A percentile compares a stretch with the other conserved stretches of the same genome.
These are phyloP conservation scores for Crepidodera aurea DNA, from an alignment of 2,888 invertebrate genomes.

Conservation along the genomic window DNA sequence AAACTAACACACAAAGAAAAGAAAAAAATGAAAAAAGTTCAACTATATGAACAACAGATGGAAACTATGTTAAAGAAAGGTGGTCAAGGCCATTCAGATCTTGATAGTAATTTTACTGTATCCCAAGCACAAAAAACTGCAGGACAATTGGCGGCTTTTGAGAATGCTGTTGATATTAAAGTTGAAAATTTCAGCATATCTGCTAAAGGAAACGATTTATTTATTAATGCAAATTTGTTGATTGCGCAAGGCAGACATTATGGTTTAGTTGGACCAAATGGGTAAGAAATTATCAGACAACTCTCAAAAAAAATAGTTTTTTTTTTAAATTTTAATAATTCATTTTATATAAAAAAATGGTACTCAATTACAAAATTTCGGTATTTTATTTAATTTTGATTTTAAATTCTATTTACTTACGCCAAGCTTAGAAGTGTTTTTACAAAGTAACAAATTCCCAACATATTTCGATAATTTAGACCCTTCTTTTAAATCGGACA, in stretches of 20 bases:
- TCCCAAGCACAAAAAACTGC: constrained; percentile 82
- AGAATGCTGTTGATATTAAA: constrained; percentile 97
- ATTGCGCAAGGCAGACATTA: constrained; percentile 95
- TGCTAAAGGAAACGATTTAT: constrained; percentile 96
- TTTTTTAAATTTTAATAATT: not conserved
- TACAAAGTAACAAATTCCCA: too few relatives aligned
- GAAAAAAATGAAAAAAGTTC: constrained; percentile 87
- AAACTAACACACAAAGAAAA: constrained; percentile 91
- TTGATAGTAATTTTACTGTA: constrained; percentile 95
- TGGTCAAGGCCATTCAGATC: constrained; percentile 87
- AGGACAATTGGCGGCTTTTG: constrained; percentile 80
- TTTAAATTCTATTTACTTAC: too few relatives aligned
- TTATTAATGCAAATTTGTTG: constrained; percentile 92
- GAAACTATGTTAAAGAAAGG: constrained; percentile 86
- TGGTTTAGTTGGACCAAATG: constrained; percentile 98
- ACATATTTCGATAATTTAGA: too few relatives aligned
- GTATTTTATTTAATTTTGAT: too few relatives aligned
- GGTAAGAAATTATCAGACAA: constrained; percentile 68
- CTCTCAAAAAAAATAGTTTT: constrained; percentile 30
- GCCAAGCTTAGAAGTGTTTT: too few relatives aligned
- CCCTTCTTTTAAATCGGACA: not conserved
- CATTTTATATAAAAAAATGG: too few relatives aligned
- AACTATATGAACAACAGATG: constrained; percentile 88
- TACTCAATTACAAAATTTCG: too few relatives aligned
- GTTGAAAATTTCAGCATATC: constrained; percentile 98